These are phyloP conservation scores for Pogonomyrmex californicus DNA, from an alignment of 1,140 invertebrate species.

Conservation along the genomic window DNA sequence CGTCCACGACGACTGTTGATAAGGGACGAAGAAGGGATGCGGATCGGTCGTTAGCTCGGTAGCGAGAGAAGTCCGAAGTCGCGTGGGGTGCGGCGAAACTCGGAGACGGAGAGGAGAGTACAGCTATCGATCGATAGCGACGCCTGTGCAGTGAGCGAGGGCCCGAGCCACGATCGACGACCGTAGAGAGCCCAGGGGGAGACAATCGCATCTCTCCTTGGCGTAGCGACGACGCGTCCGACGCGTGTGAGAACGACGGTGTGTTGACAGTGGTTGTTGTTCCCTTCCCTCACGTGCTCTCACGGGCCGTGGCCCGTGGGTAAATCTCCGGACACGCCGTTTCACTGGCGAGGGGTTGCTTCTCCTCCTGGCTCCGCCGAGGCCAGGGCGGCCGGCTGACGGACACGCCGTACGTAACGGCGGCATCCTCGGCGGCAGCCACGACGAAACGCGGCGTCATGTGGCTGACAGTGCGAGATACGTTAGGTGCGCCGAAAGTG, in stretches of 20 bases:
- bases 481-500: conserved; percentile 24
- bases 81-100: conserved; percentile 48
- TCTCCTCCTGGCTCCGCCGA: not conserved
- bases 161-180: conserved; percentile 65
- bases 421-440: conserved; percentile 22
- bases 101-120: conserved; percentile 34
- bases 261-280: conserved; percentile 26
- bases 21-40: conserved; percentile 31
- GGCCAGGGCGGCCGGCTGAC: not conserved
- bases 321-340: not conserved
- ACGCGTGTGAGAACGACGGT: not conserved
- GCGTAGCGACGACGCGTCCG: not conserved
- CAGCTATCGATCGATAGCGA: conserved; percentile 82
- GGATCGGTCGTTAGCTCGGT: conserved; percentile 25
- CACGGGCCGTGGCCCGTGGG: not conserved
- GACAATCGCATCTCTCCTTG: conserved; percentile 73
- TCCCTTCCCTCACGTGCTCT: not conserved
- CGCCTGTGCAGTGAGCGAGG: conserved; percentile 80
- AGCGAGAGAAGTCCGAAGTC: conserved; percentile 21
- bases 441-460: conserved; percentile 35
- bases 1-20: not conserved
- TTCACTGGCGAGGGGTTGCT: not conserved
- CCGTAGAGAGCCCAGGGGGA: conserved; percentile 68
- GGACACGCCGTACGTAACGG: conserved; percentile 9
- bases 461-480: conserved; percentile 36